phyloP scores from a whole-genome alignment of 2,888 invertebrate species.

The Drosophila helvetica region DNA sequence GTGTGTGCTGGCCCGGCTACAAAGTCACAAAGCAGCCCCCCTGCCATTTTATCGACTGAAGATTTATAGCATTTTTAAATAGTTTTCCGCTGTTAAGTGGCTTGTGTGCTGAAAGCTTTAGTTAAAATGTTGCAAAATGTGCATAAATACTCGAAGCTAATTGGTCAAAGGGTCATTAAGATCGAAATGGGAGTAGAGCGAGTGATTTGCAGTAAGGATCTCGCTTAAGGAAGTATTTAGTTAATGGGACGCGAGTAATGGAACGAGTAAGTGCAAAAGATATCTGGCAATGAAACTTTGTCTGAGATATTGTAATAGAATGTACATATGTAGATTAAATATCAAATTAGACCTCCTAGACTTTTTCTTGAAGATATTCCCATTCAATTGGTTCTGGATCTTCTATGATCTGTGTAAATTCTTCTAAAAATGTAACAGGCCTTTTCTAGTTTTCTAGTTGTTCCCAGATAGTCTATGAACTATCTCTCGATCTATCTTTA shows the following conservation, averaged over 20 bases:
- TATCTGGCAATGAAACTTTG: background rate
- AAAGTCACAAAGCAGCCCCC: slow-evolving; percentile 26
- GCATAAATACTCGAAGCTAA: slow-evolving; percentile 23
- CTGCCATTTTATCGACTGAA: slow-evolving; percentile 55
- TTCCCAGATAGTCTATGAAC: background rate
- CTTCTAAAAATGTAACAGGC: too few relatives aligned
- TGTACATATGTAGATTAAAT: background rate
- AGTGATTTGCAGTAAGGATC: background rate
- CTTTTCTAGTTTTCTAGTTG: too few relatives aligned
- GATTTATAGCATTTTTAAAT: slow-evolving; percentile 70
- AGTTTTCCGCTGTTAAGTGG: slow-evolving; percentile 43
- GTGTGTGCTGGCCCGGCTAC: slow-evolving; percentile 25
- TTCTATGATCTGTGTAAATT: too few relatives aligned
- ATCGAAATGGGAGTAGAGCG: slow-evolving; percentile 23
- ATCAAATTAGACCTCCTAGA: too few relatives aligned
- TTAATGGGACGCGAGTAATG: background rate
- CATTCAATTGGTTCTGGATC: too few relatives aligned
- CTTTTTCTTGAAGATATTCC: too few relatives aligned
- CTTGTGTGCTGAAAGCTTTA: slow-evolving; percentile 51
- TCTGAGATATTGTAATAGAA: background rate
- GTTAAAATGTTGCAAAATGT: slow-evolving; percentile 33
- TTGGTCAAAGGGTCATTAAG: slow-evolving; percentile 31
- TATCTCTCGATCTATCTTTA: background rate
- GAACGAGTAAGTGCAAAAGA: background rate
- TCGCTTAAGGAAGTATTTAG: slow-evolving; percentile 29